phyloP scores from a whole-genome alignment of 2,888 invertebrate species.

The Cheiracanthium punctorium region DNA sequence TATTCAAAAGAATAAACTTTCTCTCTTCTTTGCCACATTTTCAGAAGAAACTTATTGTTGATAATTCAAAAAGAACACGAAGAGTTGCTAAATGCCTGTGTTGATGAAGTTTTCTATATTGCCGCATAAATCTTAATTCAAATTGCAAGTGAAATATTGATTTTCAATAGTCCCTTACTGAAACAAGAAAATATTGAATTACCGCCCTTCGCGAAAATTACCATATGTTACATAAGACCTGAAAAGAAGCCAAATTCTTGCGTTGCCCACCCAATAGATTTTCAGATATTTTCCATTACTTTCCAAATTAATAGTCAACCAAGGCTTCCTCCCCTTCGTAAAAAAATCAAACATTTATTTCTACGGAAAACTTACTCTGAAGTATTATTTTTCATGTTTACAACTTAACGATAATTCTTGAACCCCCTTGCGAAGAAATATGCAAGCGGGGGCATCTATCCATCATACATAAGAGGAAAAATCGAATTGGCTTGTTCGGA shows the following conservation, averaged over 20 bases:
- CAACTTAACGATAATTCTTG: neutral
- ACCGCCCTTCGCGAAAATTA: neutral
- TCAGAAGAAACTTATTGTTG: neutral
- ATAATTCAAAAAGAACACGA: too few relatives aligned
- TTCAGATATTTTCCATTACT: neutral
- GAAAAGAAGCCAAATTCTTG: neutral
- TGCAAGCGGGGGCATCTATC: neutral
- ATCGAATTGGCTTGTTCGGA: neutral
- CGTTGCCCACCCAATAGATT: neutral
- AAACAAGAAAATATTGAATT: neutral
- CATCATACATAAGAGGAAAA: neutral
- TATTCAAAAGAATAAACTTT: neutral
- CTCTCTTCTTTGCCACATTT: neutral
- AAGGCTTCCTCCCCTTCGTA: neutral
- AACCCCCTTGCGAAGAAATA: neutral
- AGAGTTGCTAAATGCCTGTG: too few relatives aligned
- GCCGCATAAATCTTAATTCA: neutral
- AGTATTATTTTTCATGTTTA: neutral
- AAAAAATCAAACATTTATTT: neutral
- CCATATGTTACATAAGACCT: neutral
- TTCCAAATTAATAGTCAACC: slow-evolving; percentile 1
- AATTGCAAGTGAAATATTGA: slow-evolving; percentile 9
- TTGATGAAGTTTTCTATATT: neutral
- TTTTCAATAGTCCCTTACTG: neutral
- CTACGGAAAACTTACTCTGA: neutral